Evolutionary conservation across 1,140 invertebrate species (phyloP).

Genomic region (Formica exsecta): DNA sequence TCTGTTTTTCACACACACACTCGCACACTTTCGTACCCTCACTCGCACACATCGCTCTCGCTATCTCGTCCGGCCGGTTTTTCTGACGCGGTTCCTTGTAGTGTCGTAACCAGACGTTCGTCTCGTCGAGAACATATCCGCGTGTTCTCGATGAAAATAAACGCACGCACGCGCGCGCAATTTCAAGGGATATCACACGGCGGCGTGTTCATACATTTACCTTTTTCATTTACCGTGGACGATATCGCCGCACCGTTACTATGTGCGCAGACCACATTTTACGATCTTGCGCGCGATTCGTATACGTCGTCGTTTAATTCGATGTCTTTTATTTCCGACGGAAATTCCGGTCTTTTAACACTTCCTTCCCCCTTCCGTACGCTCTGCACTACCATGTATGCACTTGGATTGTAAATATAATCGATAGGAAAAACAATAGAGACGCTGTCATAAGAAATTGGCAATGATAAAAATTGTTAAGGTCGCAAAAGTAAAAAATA

Average conservation of each 20-base stretch:
- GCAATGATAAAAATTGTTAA: neutral
- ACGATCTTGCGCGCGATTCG: neutral
- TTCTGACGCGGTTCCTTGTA: slow-evolving; percentile 1
- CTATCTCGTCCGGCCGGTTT: neutral
- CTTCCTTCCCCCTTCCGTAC: neutral
- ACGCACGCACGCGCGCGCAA: neutral
- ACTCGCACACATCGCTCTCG: neutral
- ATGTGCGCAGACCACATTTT: neutral
- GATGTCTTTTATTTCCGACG: neutral
- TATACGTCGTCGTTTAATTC: neutral
- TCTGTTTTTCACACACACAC: neutral
- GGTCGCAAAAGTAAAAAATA: neutral
- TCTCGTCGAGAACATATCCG: slow-evolving; percentile 47
- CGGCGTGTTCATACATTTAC: slow-evolving; percentile 44
- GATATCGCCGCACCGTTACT: slow-evolving; percentile 18
- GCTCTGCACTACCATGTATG: neutral
- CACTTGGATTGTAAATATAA: neutral
- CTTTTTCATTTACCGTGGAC: slow-evolving; percentile 52
- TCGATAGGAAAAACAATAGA: neutral
- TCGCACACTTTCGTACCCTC: neutral
- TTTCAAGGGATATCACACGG: slow-evolving; percentile 41
- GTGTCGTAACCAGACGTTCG: slow-evolving; percentile 57
- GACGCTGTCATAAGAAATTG: neutral
- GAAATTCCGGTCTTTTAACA: neutral
- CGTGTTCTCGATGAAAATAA: neutral